These are phyloP conservation scores for Gymnorhina tibicen DNA, from an alignment of 2,113 vertebrate species.

Conservation along the genomic window DNA sequence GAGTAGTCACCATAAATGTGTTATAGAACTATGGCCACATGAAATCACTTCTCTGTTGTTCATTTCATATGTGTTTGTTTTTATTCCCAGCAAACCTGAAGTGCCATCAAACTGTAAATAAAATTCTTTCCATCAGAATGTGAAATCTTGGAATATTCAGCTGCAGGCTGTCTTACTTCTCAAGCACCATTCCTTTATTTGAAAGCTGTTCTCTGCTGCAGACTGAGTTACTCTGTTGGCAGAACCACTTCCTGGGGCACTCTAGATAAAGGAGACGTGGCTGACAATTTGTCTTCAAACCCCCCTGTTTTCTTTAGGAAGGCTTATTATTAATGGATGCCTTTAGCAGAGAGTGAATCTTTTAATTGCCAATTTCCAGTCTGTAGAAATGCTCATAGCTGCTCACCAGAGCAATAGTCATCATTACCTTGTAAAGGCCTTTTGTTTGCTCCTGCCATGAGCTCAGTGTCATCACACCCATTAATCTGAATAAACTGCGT, in stretches of 20 bases:
- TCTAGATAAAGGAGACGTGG: neutral
- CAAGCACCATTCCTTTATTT: neutral
- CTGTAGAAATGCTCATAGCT: neutral
- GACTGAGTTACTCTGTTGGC: neutral
- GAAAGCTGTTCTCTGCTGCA: neutral
- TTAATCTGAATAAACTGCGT: slow-evolving; percentile 29
- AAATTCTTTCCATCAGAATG: neutral
- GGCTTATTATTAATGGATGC: slow-evolving; percentile 5
- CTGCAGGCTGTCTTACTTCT: neutral
- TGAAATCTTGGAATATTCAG: neutral
- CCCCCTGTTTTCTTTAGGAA: neutral
- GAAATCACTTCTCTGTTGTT: neutral
- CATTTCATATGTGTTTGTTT: neutral
- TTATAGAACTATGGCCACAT: neutral
- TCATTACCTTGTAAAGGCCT: neutral
- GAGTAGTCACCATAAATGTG: neutral
- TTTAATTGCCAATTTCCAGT: slow-evolving; percentile 33
- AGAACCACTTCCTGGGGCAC: neutral
- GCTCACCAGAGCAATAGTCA: neutral
- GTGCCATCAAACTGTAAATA: neutral
- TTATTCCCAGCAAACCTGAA: neutral
- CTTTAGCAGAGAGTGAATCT: neutral
- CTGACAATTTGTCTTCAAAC: slow-evolving; percentile 36
- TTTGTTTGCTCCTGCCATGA: slow-evolving; percentile 2
- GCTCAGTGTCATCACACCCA: neutral